phyloP scores from a whole-genome alignment of 1,140 invertebrate genomes.

The Apis cerana region DNA sequence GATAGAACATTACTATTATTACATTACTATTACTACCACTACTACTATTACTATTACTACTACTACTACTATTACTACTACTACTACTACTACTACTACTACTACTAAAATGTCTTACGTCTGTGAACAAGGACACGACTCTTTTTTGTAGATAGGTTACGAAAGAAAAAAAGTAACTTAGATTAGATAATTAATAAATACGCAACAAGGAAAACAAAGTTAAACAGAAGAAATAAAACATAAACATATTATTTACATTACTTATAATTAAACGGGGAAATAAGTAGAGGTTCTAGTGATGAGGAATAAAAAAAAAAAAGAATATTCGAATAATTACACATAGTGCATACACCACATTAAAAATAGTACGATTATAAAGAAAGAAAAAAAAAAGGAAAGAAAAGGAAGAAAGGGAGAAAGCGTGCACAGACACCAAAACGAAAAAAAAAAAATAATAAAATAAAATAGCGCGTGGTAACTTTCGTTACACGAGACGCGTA shows the following conservation, averaged over 20 bases:
- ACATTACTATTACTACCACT: no score
- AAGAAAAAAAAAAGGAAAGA: neutral
- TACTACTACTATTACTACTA: no score
- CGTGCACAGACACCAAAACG: conserved; percentile 20
- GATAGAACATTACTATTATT: conserved; percentile 30
- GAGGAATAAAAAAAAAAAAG: conserved; percentile 54
- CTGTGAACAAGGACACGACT: conserved; percentile 29
- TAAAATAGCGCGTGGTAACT: neutral
- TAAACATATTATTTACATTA: conserved; percentile 79
- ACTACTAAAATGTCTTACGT: conserved; percentile 33
- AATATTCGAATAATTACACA: conserved; percentile 56
- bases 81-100: neutral
- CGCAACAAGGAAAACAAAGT: conserved; percentile 38
- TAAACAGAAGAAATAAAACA: conserved; percentile 44
- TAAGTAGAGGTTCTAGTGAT: conserved; percentile 77
- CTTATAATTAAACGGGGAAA: conserved; percentile 74
- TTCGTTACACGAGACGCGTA: conserved; percentile 3
- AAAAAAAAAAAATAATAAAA: conserved; percentile 17
- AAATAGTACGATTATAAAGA: conserved; percentile 63
- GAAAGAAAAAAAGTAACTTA: conserved; percentile 50
- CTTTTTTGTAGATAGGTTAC: conserved; percentile 65
- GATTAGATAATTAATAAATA: conserved; percentile 65
- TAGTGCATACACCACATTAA: conserved; percentile 64
- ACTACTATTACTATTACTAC: no score
- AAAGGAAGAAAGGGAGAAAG: conserved; percentile 1